phyloP scores from a whole-genome alignment of 2,888 invertebrate species.

The Caenorhabditis becei region DNA sequence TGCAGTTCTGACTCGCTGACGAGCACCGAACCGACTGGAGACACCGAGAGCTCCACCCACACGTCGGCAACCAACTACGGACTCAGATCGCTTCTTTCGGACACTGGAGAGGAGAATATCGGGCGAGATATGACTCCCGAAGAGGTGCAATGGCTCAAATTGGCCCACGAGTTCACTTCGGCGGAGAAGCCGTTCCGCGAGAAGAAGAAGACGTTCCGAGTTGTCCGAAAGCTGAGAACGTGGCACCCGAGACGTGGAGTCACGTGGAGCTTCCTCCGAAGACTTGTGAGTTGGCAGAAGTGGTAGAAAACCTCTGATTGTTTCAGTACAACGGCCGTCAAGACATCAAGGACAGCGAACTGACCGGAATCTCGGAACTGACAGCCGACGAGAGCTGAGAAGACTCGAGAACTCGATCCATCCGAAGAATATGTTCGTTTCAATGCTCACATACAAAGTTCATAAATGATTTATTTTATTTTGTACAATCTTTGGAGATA shows the following conservation, averaged over 20 bases:
- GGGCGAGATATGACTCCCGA: constrained; percentile 31
- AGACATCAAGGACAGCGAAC: constrained; percentile 24
- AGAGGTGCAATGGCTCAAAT: constrained; percentile 26
- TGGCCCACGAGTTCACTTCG: constrained; percentile 36
- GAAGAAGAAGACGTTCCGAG: constrained; percentile 34
- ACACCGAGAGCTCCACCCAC: constrained; percentile 18
- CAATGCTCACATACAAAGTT: too few relatives aligned
- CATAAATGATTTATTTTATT: too few relatives aligned
- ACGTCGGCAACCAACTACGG: constrained; percentile 38
- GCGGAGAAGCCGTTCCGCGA: constrained; percentile 46
- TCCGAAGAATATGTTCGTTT: too few relatives aligned
- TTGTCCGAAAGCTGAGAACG: constrained; percentile 35
- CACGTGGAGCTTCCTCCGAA: constrained; percentile 43
- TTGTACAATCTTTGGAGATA: too few relatives aligned
- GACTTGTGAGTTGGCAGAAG: constrained; percentile 25
- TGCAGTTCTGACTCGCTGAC: background rate
- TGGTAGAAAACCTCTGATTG: background rate
- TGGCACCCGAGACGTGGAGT: constrained; percentile 36
- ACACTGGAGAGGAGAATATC: constrained; percentile 16
- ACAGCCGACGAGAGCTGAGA: constrained; percentile 13
- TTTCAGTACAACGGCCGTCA: constrained; percentile 53
- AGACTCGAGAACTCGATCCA: too few relatives aligned
- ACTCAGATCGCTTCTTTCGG: constrained; percentile 19
- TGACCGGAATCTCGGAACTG: constrained; percentile 1
- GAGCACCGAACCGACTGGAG: constrained; percentile 7